Base-by-base conservation (phyloP, 30 jellyfish, hydroid and myxozoan species). In the Cassiopea andromeda region DNA sequence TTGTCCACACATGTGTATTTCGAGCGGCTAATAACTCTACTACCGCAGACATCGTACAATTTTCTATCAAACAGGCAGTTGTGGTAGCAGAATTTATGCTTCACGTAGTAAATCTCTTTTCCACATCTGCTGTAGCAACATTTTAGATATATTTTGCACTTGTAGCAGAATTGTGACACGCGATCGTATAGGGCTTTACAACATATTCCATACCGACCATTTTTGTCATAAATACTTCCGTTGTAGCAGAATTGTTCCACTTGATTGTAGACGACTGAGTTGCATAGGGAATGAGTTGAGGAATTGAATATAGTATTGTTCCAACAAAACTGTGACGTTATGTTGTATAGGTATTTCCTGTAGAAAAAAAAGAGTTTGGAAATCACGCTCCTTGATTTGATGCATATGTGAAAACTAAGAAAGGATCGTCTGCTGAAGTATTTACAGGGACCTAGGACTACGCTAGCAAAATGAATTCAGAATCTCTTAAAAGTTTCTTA, bases 71-170 rank as follows among this genome's bases (percentile, higher is more conserved):
- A 81, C 15, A 47, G 50, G 43, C 90, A 81, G 5, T 64, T 38
- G 80, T 38, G 46, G 72, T 38, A 81, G 72, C 90, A 81, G 70
- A 81, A 81, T 48, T 44, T 67, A 38, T 68, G 48, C 81, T 81
- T 81, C 6, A 66, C 67, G 82, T 81, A 64, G 67, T 44, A 81
- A 13, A 66, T 47, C 46, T 48, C 58, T 7, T 50, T 57, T 38
- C 90, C 90, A 58, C 90, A 81, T 12, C 12, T 38, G 66, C 54
- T 12, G 82, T 64, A 81, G 82, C 73, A 85, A n/a, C 86, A 78
- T 7, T 46, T 73, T 38, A 16, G 46, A 72, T 72, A 73, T 15
- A 48, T 60, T 8, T 49, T 74, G 60, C 92, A 85, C 19, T 85
- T 60, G 58, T 48, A 57, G 69, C 92, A 85, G 69, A 72, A 85